These are phyloP conservation scores for Styela clava DNA, from an alignment of 23 tunicate species.

Conservation along the genomic window DNA sequence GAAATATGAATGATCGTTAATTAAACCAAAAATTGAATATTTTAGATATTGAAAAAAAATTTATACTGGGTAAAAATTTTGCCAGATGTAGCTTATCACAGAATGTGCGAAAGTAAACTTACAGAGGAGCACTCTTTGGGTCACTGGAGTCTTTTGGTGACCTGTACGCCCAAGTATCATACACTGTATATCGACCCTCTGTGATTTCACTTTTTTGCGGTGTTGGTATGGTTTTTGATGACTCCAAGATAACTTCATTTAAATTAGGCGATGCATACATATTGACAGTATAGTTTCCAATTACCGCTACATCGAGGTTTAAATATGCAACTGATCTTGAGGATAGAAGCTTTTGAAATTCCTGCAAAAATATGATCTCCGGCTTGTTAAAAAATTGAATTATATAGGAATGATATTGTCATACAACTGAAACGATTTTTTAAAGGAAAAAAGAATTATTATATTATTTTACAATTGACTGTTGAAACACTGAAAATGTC, in stretches of 20 bases:
- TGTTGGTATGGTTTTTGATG: slow-evolving; percentile 35
- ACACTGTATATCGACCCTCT: slow-evolving; percentile 27
- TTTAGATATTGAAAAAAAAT: not conserved
- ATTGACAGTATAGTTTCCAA: slow-evolving; percentile 36
- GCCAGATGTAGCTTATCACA: not conserved
- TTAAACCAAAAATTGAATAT: not conserved
- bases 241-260: slow-evolving; percentile 26
- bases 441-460: not conserved
- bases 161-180: slow-evolving; percentile 39
- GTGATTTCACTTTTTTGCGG: slow-evolving; percentile 27
- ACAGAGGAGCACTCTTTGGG: not conserved
- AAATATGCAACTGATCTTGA: slow-evolving; percentile 51
- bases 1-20: no score
- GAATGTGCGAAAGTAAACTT: not conserved
- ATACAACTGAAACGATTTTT: not conserved
- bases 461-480: no score
- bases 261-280: slow-evolving; percentile 21
- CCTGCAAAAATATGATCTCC: slow-evolving; percentile 75
- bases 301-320: slow-evolving; percentile 46
- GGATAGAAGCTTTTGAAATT: slow-evolving; percentile 37
- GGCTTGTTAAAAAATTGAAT: slow-evolving; percentile 25
- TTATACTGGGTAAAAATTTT: not conserved
- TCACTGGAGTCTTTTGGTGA: not conserved
- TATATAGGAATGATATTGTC: not conserved
- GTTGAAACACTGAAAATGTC: no score